phyloP scores from a whole-genome alignment of 2,888 invertebrate genomes.

The Protonemura montana region DNA sequence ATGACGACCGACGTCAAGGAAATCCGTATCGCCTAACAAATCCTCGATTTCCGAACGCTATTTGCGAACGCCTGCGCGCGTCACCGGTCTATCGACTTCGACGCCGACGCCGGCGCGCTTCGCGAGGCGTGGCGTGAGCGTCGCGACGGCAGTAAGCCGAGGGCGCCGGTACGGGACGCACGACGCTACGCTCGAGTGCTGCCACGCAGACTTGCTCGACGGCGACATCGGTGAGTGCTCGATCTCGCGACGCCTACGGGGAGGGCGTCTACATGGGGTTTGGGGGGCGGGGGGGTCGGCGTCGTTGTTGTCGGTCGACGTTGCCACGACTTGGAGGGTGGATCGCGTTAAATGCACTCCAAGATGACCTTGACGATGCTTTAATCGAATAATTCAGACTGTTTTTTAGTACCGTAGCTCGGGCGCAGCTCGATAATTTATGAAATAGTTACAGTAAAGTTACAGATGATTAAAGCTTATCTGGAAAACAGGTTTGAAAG shows the following conservation, averaged over 20 bases:
- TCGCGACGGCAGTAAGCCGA: neutral
- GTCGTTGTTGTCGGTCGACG: neutral
- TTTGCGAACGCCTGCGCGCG: neutral
- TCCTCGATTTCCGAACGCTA: neutral
- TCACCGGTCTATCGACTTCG: neutral
- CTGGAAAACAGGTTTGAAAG: no score
- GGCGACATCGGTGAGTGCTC: neutral
- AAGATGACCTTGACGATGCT: no score
- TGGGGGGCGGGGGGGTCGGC: conserved; percentile 29
- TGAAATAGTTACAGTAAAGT: no score
- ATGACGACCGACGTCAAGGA: neutral
- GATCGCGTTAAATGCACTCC: no score
- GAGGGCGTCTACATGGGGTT: conserved; percentile 33
- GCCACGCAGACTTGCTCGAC: neutral
- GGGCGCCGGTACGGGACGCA: conserved; percentile 13
- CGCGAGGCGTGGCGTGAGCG: conserved; percentile 12
- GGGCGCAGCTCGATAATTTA: no score
- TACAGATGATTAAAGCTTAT: no score
- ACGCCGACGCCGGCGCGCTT: conserved; percentile 12
- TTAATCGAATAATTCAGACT: no score
- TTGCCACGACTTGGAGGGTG: neutral
- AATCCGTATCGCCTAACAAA: neutral
- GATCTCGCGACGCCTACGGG: neutral
- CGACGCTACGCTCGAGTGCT: conserved; percentile 15
- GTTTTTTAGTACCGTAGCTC: no score